Evolutionary conservation across 2,888 invertebrate species (phyloP), one percentile per base, ranked within the genome.

Genomic region (Heteropelma amictum): DNA sequence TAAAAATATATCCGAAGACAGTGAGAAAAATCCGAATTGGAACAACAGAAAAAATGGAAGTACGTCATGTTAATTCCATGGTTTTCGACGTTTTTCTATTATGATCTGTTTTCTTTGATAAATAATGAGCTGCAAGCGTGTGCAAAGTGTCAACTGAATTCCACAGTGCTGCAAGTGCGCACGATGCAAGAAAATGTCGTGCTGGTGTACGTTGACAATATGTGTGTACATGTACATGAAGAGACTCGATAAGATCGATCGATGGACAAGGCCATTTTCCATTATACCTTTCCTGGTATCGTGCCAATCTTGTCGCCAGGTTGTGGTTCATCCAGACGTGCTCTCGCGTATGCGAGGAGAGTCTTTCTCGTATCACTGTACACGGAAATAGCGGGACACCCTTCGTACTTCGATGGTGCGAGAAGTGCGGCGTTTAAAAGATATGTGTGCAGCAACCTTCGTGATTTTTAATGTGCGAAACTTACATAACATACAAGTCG

Each of bases 291-390:
- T 75, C 75, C 54, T 71, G 71, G 71, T 75, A 75, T 67, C 71
- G 77, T 72, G 77, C 76, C 79, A 79, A 79, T 79, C 79, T 80
- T 77, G 78, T 79, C 79, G 77, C 77, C 61, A 61, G 40, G 60
- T 61, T 56, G 67, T 67, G 80, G 81, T 79, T 83, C 81, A 82
- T 83, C 81, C 83, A 82, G 82, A 83, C 79, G 77, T 81, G 78
- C 77, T 75, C 68, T 53, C 47, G 58, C 54, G 51, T 45, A 63
- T 49, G 40, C 47, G 35, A 40, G 69, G 35, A 33, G 17, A 49
- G 42, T 49, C 54, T 45, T 38, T 26, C 30, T 35, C 28, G n/a
- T n/a, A n/a, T n/a, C n/a, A n/a, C n/a, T n/a, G n/a, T n/a, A n/a
- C n/a, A n/a, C n/a, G n/a, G n/a, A n/a, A n/a, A 6, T 23, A 33